Base-by-base conservation (phyloP, 2,113 vertebrate genomes). In the Varanus komodoensis region DNA sequence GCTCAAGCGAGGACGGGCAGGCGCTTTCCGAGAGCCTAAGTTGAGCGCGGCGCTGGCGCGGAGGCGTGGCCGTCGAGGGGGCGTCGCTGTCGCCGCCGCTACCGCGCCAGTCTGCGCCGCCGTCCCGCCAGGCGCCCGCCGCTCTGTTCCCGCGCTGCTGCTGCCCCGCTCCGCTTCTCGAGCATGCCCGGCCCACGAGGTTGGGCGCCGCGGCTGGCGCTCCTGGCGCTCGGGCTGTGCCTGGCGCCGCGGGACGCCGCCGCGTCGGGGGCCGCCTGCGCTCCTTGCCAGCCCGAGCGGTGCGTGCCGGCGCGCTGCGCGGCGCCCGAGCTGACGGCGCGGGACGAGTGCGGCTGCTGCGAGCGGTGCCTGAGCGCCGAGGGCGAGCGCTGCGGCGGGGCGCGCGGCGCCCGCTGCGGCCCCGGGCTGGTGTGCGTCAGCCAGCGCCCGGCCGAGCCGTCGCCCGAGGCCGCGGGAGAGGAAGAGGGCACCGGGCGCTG, bases 281-380 rank as follows among this genome's bases (percentile, higher is more conserved):
- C 91, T 1, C 95, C 77, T 54, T 97, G 97, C 88, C 78, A 38
- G 61, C 94, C 74, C 0, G 95, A 94, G 79, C 81, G 25, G 50
- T 97, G 97, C 69, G 89, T 54, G 29, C 50, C 91, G 7, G 82
- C 38, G 4, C 92, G 71, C 61, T 97, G 97, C 91, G 89, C 89
- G 0, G 96, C 82, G 71, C 95, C 96, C 27, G 93, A 94, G 86
- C 94, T 96, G 69, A 50, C 91, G 3, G 95, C 80, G 87, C 96
- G 87, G 68, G 97, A 97, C 88, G 95, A 93, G 87, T 97, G 97
- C 90, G 95, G 95, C 50, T 97, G 97, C 92, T 97, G 97, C 84
- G 50, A 71, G 78, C 95, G 83, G 38, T 95, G 95, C 88, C 93
- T 94, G 57, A 87, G 95, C 74, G 78, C 92, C 1, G 93, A 95